These are phyloP conservation scores for Okapia johnstoni DNA, from an alignment of 2,113 vertebrate genomes.

Conservation along the genomic window DNA sequence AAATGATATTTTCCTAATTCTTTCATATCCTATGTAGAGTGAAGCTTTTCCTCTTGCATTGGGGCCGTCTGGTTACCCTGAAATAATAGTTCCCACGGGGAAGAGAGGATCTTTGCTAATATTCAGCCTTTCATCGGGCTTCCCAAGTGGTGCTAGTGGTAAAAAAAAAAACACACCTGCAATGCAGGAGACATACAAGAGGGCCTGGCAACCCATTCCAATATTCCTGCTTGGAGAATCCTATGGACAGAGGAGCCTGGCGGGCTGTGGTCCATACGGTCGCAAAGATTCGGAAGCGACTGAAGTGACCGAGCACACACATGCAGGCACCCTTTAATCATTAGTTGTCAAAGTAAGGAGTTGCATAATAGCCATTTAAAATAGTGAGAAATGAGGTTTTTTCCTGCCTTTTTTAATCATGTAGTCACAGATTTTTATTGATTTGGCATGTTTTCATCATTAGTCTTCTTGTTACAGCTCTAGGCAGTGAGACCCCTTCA, in stretches of 20 bases:
- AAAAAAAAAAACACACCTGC: not conserved
- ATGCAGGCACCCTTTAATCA: not conserved
- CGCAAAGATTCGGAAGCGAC: not conserved
- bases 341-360: not conserved
- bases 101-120: not conserved
- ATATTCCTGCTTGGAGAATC: not conserved
- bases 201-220: not conserved
- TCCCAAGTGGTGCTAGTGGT: not conserved
- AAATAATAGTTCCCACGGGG: not conserved
- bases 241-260: not conserved
- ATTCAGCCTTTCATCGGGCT: not conserved
- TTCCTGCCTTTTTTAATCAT: not conserved
- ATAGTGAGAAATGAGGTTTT: not conserved
- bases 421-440: not conserved
- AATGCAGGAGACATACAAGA: not conserved
- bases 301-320: accelerated
- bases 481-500: not conserved
- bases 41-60: not conserved
- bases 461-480: not conserved
- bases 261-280: not conserved
- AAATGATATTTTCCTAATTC: not conserved
- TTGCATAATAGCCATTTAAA: slow-evolving; percentile 2
- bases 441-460: not conserved
- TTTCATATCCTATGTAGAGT: not conserved
- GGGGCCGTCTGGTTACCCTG: not conserved